phyloP scores from a whole-genome alignment of 2,888 invertebrate species.

The Drosophila kambysellisi region DNA sequence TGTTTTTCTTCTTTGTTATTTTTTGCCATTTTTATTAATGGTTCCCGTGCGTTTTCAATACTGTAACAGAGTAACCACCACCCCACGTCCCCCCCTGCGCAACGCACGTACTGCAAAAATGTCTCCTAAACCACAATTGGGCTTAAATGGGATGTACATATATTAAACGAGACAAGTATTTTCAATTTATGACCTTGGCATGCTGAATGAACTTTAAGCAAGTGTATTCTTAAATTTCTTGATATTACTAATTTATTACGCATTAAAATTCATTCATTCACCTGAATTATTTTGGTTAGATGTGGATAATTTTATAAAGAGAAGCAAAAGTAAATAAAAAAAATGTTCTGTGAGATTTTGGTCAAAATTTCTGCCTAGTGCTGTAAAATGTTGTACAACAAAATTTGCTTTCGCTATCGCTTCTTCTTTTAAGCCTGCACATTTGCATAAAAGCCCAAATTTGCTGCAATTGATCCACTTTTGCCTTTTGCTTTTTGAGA shows the following conservation, averaged over 20 bases:
- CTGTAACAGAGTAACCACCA: too few species aligned
- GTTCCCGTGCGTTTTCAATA: slow-evolving; percentile 40
- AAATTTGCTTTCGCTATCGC: neutral
- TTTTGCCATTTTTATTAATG: slow-evolving; percentile 52
- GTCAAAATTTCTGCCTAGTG: neutral
- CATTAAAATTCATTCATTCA: neutral
- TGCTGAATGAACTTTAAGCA: neutral
- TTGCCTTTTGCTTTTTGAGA: slow-evolving; percentile 3
- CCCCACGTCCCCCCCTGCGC: neutral
- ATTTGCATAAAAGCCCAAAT: neutral
- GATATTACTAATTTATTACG: neutral
- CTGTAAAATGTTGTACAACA: neutral
- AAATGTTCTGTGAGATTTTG: neutral
- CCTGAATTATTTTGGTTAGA: neutral
- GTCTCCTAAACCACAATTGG: slow-evolving; percentile 21
- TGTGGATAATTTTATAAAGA: neutral
- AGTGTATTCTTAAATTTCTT: too few species aligned
- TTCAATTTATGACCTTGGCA: slow-evolving; percentile 22
- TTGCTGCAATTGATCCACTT: neutral
- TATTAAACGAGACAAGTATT: slow-evolving; percentile 8
- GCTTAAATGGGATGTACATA: slow-evolving; percentile 9
- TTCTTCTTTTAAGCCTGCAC: neutral
- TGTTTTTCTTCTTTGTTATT: neutral
- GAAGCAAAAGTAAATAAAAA: neutral
- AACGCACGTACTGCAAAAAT: slow-evolving; percentile 40